phyloP scores from a whole-genome alignment of 2,797 vertebrate genomes.

The Morelia viridis region DNA sequence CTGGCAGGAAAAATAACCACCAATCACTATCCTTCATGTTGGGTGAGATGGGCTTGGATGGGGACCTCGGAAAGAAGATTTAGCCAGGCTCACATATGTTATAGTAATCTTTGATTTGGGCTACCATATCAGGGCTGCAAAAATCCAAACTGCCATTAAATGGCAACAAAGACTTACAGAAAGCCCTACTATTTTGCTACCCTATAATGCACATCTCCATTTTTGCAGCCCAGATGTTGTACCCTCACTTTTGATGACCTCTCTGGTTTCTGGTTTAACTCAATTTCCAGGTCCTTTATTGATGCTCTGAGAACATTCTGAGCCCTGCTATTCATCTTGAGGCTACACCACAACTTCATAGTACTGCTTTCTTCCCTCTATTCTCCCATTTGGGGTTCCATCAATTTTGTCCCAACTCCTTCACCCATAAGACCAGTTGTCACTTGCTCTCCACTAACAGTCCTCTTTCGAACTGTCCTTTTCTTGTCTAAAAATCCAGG shows the following conservation, averaged over 20 bases:
- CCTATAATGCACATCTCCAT: no score
- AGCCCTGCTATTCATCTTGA: background rate
- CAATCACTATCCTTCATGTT: no score
- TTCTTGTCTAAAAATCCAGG: background rate
- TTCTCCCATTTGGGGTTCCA: background rate
- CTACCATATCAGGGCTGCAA: no score
- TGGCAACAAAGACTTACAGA: no score
- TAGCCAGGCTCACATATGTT: no score
- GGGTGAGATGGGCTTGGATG: no score
- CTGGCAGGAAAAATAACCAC: no score
- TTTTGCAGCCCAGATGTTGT: no score
- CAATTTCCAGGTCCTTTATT: background rate
- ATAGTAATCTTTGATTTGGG: no score
- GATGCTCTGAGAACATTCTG: background rate
- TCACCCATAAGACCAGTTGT: background rate
- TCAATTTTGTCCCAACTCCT: background rate
- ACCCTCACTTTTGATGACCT: background rate
- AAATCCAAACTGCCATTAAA: no score
- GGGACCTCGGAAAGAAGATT: no score
- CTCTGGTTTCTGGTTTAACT: background rate
- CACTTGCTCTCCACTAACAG: background rate
- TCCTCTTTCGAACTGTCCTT: background rate
- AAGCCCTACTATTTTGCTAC: no score
- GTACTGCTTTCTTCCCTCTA: background rate
- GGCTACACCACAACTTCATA: background rate